These are phyloP conservation scores for Desoria tigrina DNA, from an alignment of 2,888 invertebrate species.

Conservation along the genomic window DNA sequence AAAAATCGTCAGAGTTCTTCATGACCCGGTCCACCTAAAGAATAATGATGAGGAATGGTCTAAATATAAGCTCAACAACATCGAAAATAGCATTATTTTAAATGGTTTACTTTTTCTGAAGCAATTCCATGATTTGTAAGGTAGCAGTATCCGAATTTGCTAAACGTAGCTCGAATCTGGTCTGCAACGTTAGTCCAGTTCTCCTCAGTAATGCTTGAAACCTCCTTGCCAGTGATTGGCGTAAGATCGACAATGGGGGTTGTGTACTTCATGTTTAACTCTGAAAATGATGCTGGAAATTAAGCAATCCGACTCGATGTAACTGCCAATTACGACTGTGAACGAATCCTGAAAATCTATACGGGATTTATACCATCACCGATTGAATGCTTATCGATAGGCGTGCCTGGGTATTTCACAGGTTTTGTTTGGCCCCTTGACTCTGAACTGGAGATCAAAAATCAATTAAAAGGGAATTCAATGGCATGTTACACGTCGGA, in stretches of 20 bases:
- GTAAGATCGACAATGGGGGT: constrained; percentile 32
- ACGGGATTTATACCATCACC: not conserved
- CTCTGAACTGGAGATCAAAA: too few relatives aligned
- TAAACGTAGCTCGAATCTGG: constrained; percentile 24
- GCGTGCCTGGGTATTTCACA: not conserved
- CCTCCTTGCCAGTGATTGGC: constrained; percentile 31
- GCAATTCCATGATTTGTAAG: constrained; percentile 75
- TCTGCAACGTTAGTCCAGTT: constrained; percentile 37
- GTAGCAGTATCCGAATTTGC: constrained; percentile 41
- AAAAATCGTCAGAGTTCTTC: constrained; percentile 35
- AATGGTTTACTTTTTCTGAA: constrained; percentile 67
- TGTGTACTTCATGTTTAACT: constrained; percentile 12
- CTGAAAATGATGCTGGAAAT: too few relatives aligned
- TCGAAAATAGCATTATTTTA: not conserved
- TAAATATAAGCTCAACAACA: not conserved
- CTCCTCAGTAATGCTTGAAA: constrained; percentile 18
- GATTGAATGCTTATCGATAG: not conserved
- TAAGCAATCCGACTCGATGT: too few relatives aligned
- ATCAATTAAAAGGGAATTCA: too few relatives aligned
- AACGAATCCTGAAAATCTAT: not conserved
- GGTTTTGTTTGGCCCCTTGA: too few relatives aligned
- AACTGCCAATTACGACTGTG: not conserved
- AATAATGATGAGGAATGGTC: not conserved
- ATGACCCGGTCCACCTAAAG: constrained; percentile 36
- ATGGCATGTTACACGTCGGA: too few relatives aligned